Percentiles rank a stretch among this genome's conserved stretches.
phyloP scores from a whole-genome alignment of 2,888 invertebrate species.

The Euclidia mi region DNA sequence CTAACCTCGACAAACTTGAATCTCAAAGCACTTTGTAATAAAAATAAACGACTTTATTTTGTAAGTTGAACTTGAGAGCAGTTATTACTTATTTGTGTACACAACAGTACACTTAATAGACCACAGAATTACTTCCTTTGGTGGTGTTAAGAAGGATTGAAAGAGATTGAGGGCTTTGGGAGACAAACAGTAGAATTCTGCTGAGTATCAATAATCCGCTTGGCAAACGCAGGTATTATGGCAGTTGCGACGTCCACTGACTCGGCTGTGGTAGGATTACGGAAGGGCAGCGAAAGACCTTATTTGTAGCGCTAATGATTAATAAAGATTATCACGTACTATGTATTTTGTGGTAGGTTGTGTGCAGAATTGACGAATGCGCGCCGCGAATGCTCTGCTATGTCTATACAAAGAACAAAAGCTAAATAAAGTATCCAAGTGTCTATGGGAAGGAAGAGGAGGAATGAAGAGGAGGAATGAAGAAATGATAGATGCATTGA shows the following conservation, averaged over 20 bases:
- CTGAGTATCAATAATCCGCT: neutral
- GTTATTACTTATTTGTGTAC: neutral
- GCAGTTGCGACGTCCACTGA: neutral
- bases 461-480: too few species aligned
- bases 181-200: neutral
- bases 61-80: neutral
- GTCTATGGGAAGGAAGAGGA: too few species aligned
- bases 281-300: too few species aligned
- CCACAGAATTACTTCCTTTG: constrained; percentile 3
- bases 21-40: constrained; percentile 6
- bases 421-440: too few species aligned
- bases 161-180: neutral
- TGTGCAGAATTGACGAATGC: too few species aligned
- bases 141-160: neutral
- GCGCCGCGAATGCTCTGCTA: too few species aligned
- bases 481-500: too few species aligned
- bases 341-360: too few species aligned
- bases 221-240: constrained; percentile 1
- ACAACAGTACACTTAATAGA: neutral
- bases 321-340: too few species aligned
- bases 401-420: too few species aligned
- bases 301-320: too few species aligned
- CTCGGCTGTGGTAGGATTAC: too few species aligned
- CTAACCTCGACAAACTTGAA: constrained; percentile 3
- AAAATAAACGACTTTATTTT: constrained; percentile 4